These are phyloP conservation scores for Pogoniulus pusillus DNA, from an alignment of 2,797 vertebrate species.

Conservation along the genomic window DNA sequence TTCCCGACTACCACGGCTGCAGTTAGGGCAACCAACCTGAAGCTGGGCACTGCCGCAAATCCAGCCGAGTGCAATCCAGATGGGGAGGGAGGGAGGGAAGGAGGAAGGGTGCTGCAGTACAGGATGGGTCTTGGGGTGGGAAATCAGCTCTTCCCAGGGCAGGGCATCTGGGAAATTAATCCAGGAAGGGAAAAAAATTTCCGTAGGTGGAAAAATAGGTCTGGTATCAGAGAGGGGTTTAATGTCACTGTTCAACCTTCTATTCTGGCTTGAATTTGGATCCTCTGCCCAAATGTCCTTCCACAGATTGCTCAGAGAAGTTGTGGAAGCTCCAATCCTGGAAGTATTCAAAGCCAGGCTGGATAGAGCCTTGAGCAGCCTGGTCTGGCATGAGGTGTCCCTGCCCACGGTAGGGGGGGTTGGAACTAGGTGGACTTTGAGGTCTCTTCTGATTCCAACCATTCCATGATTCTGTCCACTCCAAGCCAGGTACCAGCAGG, in stretches of 20 bases:
- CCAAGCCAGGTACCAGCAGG: rapidly evolving
- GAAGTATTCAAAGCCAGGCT: too few species aligned
- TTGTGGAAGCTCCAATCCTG: too few species aligned
- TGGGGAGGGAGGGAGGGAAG: not conserved
- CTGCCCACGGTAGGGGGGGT: too few species aligned
- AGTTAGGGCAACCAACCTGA: constrained; percentile 36
- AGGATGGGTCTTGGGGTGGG: rapidly evolving
- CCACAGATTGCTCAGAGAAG: not conserved
- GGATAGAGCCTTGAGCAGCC: too few species aligned
- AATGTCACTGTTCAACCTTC: not conserved
- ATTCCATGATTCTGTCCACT: not conserved
- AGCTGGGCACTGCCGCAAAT: rapidly evolving
- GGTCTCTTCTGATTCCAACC: too few species aligned
- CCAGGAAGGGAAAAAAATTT: not conserved
- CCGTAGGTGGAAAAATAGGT: not conserved
- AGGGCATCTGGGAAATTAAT: not conserved
- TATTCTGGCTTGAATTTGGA: not conserved
- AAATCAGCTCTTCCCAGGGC: not conserved
- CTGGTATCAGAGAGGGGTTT: not conserved
- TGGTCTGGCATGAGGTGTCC: too few species aligned
- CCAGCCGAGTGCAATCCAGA: rapidly evolving
- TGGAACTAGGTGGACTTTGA: too few species aligned
- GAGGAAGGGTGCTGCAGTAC: not conserved
- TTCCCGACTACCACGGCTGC: constrained; percentile 45
- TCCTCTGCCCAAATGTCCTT: not conserved